Evolutionary conservation across 2,797 vertebrate genomes (phyloP).

Genomic region (Pipistrellus nathusii): DNA sequence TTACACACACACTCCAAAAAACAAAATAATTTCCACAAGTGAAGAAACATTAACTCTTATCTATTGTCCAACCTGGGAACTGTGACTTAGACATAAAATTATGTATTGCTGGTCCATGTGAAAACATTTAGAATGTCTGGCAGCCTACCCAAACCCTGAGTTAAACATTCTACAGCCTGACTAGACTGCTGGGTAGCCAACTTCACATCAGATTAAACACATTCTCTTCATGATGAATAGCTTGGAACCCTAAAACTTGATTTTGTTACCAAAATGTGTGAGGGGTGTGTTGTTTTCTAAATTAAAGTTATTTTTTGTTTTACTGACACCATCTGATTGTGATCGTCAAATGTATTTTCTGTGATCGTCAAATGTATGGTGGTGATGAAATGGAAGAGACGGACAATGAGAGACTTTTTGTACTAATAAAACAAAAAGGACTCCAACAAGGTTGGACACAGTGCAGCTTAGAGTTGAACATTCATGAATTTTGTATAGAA

Average conservation of each 20-base stretch:
- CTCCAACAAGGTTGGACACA: conserved; percentile 55
- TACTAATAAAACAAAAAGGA: conserved; percentile 51
- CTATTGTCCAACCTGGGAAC: conserved; percentile 76
- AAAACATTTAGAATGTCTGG: conserved; percentile 88
- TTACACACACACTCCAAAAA: not conserved
- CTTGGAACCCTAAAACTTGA: conserved; percentile 74
- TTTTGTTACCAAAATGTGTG: conserved; percentile 81
- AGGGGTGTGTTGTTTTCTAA: conserved; percentile 80
- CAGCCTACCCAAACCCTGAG: conserved; percentile 86
- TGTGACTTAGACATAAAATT: conserved; percentile 86
- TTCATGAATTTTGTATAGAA: conserved; percentile 74
- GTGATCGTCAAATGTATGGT: conserved; percentile 22
- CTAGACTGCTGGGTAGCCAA: conserved; percentile 83
- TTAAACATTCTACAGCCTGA: conserved; percentile 85
- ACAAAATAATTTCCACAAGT: not conserved
- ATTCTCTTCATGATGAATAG: conserved; percentile 76
- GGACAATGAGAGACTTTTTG: conserved; percentile 20
- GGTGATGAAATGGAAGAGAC: not conserved
- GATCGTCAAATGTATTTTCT: conserved; percentile 10
- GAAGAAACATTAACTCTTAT: conserved; percentile 54
- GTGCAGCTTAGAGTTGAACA: conserved; percentile 68
- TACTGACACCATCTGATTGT: conserved; percentile 55
- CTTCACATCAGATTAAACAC: conserved; percentile 85
- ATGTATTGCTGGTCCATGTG: conserved; percentile 86
- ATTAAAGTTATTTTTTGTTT: conserved; percentile 82